Evolutionary conservation across 2,888 invertebrate genomes (phyloP), one percentile per base, ranked within the genome.

Genomic region (Andrena dorsata): DNA sequence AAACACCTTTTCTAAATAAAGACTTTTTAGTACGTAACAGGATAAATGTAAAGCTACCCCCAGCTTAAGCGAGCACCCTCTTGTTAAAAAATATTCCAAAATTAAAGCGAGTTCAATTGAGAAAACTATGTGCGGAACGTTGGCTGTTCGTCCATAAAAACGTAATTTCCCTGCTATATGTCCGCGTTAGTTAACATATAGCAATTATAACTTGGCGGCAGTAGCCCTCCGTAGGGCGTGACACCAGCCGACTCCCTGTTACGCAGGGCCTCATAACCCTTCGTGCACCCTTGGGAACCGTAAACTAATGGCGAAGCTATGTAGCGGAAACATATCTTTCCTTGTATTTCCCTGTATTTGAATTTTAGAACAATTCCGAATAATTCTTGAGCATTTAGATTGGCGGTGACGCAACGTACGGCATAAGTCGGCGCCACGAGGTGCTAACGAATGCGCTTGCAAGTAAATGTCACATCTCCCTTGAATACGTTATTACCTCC

Each of bases 231-330:
- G 70, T 77, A 72, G 80, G 73, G 49, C 72, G 81, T 70, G 81
- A 82, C 84, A 82, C 86, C 87, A 89, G 75, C 86, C 84, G 78
- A 75, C 80, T 82, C 87, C 81, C 85, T 66, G 86, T 87, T 85
- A 80, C 26, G 56, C 80, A 75, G 87, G 82, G 87, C 83, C 89
- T 87, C 88, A 89, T 90, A 90, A 90, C 92, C 91, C 90, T 91
- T 89, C 86, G 84, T 66, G 80, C 83, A 76, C 92, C 90, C 92
- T 79, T 85, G 91, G 92, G 93, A 87, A 91, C 87, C 86, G 90
- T 92, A 92, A 93, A 92, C 92, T 92, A 93, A 93, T 92, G 91
- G 90, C 79, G 86, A 86, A 85, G 77, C 81, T 85, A 77, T 86
- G 88, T 90, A 88, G 88, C 80, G 83, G 79, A 91, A 89, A 89